These are phyloP conservation scores for Oegoconia quadripuncta DNA, from an alignment of 2,888 invertebrate genomes.

Conservation along the genomic window DNA sequence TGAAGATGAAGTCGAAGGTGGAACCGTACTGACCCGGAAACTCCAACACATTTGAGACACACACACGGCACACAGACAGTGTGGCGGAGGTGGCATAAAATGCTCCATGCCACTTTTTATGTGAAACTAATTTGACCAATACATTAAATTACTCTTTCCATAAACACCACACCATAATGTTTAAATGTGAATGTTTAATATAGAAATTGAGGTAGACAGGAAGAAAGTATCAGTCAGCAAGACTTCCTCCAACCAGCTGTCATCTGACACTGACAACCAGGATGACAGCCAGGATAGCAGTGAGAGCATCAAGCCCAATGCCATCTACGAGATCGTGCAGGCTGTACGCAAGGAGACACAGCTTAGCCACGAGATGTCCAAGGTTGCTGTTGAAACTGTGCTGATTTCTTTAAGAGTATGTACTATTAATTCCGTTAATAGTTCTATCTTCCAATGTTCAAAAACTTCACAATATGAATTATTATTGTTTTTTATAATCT, in stretches of 20 bases:
- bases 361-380: constrained; percentile 91
- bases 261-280: constrained; percentile 69
- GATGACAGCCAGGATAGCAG: constrained; percentile 73
- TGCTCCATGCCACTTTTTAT: too few species aligned
- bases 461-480: too few species aligned
- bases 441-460: too few species aligned
- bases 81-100: too few species aligned
- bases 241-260: constrained; percentile 53
- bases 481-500: too few species aligned
- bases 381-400: constrained; percentile 90
- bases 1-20: too few species aligned
- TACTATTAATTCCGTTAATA: constrained; percentile 10
- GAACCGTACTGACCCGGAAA: too few species aligned
- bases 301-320: constrained; percentile 71
- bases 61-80: too few species aligned
- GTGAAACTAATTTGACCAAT: too few species aligned
- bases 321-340: constrained; percentile 87
- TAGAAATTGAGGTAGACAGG: constrained; percentile 42
- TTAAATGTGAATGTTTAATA: background rate
- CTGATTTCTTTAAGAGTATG: constrained; percentile 72
- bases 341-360: constrained; percentile 90
- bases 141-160: too few species aligned
- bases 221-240: constrained; percentile 36
- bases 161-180: too few species aligned
- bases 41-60: too few species aligned